These are phyloP conservation scores for Cephus nigrinus DNA, from an alignment of 2,888 invertebrate species.

Conservation along the genomic window DNA sequence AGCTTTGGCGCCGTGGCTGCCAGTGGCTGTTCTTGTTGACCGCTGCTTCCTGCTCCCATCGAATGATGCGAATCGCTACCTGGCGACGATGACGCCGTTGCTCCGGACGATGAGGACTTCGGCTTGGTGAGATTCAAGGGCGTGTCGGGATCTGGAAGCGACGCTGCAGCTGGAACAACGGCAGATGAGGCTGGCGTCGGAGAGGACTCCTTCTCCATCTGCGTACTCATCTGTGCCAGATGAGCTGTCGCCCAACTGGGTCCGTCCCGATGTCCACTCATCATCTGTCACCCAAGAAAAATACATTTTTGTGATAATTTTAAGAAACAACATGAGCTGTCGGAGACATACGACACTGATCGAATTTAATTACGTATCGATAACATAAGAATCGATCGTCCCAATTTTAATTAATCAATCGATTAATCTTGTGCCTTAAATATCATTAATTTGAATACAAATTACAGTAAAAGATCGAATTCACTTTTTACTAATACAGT, in stretches of 20 bases:
- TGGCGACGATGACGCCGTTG: slow-evolving; percentile 63
- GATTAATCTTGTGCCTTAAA: background rate
- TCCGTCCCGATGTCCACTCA: slow-evolving; percentile 69
- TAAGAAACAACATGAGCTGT: background rate
- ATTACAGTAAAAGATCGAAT: no score
- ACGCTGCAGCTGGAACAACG: slow-evolving; percentile 58
- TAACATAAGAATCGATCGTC: background rate
- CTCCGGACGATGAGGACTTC: slow-evolving; percentile 70
- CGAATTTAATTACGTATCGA: background rate
- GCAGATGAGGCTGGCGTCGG: slow-evolving; percentile 60
- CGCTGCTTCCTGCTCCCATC: slow-evolving; percentile 61
- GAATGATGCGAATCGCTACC: slow-evolving; percentile 69
- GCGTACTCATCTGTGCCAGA: slow-evolving; percentile 76
- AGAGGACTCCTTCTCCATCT: slow-evolving; percentile 60
- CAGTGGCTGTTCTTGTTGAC: slow-evolving; percentile 69
- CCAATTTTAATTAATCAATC: background rate
- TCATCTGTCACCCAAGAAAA: slow-evolving; percentile 62
- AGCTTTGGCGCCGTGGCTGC: slow-evolving; percentile 72
- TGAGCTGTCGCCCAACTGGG: slow-evolving; percentile 78
- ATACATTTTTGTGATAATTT: background rate
- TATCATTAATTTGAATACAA: background rate
- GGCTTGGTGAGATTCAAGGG: slow-evolving; percentile 92
- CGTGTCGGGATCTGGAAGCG: slow-evolving; percentile 77
- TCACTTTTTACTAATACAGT: background rate
- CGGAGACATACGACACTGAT: background rate